Conservation (phyloP, 2,888 invertebrate genomes). For the Synergus laeviventris region DNA sequence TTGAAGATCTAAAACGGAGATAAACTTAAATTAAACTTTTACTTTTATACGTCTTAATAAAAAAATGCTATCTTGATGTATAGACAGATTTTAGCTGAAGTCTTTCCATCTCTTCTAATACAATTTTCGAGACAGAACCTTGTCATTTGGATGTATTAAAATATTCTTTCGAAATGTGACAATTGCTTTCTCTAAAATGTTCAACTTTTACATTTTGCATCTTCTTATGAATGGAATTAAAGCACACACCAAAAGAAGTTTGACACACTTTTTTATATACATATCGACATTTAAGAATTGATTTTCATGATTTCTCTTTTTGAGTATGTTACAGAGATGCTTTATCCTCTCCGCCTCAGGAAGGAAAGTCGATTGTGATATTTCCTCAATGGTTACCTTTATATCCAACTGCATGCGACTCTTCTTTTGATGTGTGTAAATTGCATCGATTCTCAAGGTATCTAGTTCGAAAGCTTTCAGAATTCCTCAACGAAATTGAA, state of each 20-base stretch:
- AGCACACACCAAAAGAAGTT: slow-evolving; percentile 48
- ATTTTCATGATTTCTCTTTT: slow-evolving; percentile 22
- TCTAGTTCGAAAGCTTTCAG: slow-evolving; percentile 7
- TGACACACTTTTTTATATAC: not conserved
- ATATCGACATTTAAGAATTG: slow-evolving; percentile 36
- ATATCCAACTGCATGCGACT: slow-evolving; percentile 33
- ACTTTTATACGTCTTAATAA: too few relatives aligned
- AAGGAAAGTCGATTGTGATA: slow-evolving; percentile 31
- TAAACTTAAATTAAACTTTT: not conserved
- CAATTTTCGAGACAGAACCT: not conserved
- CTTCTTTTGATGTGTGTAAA: slow-evolving; percentile 38
- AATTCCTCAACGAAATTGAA: not conserved
- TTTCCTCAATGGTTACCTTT: slow-evolving; percentile 13
- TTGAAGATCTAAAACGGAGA: not conserved
- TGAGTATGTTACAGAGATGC: slow-evolving; percentile 29
- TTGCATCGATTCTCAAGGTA: slow-evolving; percentile 20
- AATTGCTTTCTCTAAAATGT: not conserved
- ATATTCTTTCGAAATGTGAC: not conserved
- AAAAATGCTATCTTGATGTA: too few relatives aligned
- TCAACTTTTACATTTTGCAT: not conserved
- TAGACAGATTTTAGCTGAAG: too few relatives aligned
- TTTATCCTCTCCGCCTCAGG: slow-evolving; percentile 32
- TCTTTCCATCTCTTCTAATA: not conserved
- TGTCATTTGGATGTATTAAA: not conserved
- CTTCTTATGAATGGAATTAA: slow-evolving; percentile 49